phyloP scores from a whole-genome alignment of 2,113 vertebrate genomes.

The Pachypanchax playfairii region DNA sequence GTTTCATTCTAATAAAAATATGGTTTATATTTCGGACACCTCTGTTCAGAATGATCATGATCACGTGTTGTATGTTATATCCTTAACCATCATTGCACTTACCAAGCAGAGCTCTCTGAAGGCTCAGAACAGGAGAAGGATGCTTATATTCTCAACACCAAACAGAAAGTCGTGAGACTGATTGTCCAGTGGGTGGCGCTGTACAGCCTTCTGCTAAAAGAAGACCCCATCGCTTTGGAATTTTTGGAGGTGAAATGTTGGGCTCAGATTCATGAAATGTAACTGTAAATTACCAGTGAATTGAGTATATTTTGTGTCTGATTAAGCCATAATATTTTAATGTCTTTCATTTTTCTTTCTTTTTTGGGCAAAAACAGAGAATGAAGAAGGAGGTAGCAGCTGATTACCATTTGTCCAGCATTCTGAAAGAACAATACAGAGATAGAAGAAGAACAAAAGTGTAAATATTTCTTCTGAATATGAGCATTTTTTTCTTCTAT shows the following conservation, averaged over 20 bases:
- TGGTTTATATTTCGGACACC: neutral
- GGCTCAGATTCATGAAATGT: neutral
- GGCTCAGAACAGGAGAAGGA: slow-evolving; percentile 88
- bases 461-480: slow-evolving; percentile 72
- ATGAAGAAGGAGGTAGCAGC: slow-evolving; percentile 83
- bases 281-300: too few relatives aligned
- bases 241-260: slow-evolving; percentile 87
- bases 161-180: slow-evolving; percentile 89
- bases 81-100: slow-evolving; percentile 86
- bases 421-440: slow-evolving; percentile 84
- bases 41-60: neutral
- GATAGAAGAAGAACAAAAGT: slow-evolving; percentile 83
- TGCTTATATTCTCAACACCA: slow-evolving; percentile 83
- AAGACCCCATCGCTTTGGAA: slow-evolving; percentile 80
- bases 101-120: slow-evolving; percentile 83
- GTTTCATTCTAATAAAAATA: slow-evolving; percentile 42
- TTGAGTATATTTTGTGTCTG: too few relatives aligned
- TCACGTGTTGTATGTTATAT: neutral
- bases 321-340: too few relatives aligned
- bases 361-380: slow-evolving; percentile 71
- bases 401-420: slow-evolving; percentile 79
- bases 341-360: neutral
- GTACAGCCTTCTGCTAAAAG: slow-evolving; percentile 83
- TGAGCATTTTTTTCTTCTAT: neutral
- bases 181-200: slow-evolving; percentile 90